Base-by-base conservation (phyloP, 2,888 invertebrate genomes). In the Sesia apiformis region DNA sequence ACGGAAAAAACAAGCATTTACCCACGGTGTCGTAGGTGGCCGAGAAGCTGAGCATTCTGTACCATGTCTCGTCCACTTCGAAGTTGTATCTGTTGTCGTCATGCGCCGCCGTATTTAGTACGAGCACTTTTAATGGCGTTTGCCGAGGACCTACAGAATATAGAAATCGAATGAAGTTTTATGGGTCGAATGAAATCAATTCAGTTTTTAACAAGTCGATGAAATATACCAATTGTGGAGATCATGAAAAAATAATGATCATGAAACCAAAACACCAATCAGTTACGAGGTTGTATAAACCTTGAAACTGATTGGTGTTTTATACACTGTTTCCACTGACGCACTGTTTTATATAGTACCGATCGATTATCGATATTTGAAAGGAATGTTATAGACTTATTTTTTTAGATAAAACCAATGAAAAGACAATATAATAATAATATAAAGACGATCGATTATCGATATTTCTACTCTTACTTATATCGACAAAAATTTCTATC, bases 41-140 rank as follows among this genome's bases (percentile, higher is more conserved):
- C 0, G 93, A 91, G 55, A 94, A 86, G 7, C 93, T 91, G 3
- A 95, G 74, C 83, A 95, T 92, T 69, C 93, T 91, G 73, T 93
- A 93, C 93, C 94, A 95, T 56, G 84, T 84, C 38, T 92, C 91
- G 49, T 93, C 91, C 0, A 91, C 72, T 51, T 90, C 91, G 58
- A 90, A 81, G 50, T 81, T 84, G 63, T 84, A 81, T 38, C 74
- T 66, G 3, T 64, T 67, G 1, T 70, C 64, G 55, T 84, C 84
- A 52, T 72, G 62, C 7, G 79, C 71, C 38, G 84, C 80, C 3
- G 90, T 86, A 66, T 92, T 89, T 39, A 95, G 77, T 3, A 94
- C 91, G 4, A 95, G 74, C 0, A 95, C 93, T 72, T 92, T 93
- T 69, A 92, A 94, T 0, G 86, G 85, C 0, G 84, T 82, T 58